Conservation (phyloP, 1,140 invertebrate species). For the Harpegnathos saltator region DNA sequence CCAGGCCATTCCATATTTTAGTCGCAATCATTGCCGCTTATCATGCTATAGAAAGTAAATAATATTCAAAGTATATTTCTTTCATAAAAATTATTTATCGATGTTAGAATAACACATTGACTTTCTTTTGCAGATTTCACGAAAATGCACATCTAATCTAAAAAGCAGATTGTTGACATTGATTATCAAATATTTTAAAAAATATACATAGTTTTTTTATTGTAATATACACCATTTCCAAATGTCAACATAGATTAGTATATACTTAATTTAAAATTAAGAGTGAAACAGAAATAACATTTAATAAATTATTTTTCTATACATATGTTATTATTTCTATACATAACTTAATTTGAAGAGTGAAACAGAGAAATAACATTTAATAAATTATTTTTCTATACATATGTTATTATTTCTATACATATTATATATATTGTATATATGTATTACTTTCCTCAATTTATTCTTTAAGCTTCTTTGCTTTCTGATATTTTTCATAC, state of each 20-base stretch:
- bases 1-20: slow-evolving; percentile 57
- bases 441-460: background rate
- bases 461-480: background rate
- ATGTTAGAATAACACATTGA: background rate
- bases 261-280: slow-evolving; percentile 19
- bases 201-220: background rate
- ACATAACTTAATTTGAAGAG: slow-evolving; percentile 21
- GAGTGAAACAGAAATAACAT: slow-evolving; percentile 35
- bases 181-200: background rate
- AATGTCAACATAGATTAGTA: slow-evolving; percentile 16
- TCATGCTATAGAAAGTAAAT: slow-evolving; percentile 58
- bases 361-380: slow-evolving; percentile 38
- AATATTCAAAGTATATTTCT: background rate
- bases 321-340: slow-evolving; percentile 36
- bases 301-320: slow-evolving; percentile 62
- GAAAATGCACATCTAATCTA: background rate
- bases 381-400: slow-evolving; percentile 62
- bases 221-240: slow-evolving; percentile 35
- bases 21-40: slow-evolving; percentile 33
- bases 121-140: slow-evolving; percentile 39
- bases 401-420: slow-evolving; percentile 36
- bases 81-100: background rate
- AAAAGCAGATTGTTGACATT: background rate
- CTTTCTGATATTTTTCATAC: background rate
- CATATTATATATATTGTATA: background rate